Conservation (phyloP, 2,888 invertebrate genomes). For the Podotricha telesiphe region DNA sequence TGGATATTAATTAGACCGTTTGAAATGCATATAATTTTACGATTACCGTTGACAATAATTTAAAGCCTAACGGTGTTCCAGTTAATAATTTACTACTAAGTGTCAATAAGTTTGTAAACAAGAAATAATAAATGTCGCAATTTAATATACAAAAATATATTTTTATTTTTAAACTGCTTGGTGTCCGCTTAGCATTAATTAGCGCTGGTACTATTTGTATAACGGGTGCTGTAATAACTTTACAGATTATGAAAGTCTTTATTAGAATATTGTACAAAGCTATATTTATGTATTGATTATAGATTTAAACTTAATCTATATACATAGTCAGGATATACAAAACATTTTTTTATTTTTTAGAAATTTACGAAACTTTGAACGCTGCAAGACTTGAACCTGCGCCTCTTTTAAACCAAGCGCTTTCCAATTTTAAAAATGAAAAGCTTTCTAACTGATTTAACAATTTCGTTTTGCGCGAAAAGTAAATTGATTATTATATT, state of each 20-base stretch:
- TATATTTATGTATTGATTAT: background rate
- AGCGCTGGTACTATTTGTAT: conserved; percentile 13
- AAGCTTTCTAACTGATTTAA: too few species aligned
- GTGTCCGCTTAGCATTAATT: conserved; percentile 38
- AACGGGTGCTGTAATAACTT: conserved; percentile 24
- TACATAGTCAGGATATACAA: too few species aligned
- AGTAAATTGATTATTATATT: background rate
- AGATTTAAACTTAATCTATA: too few species aligned
- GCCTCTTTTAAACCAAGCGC: too few species aligned
- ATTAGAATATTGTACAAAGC: conserved; percentile 11
- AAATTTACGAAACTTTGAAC: too few species aligned
- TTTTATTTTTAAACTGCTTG: conserved; percentile 33
- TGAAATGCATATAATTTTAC: conserved; percentile 33
- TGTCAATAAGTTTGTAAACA: conserved; percentile 33
- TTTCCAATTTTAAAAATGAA: too few species aligned
- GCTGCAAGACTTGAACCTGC: too few species aligned
- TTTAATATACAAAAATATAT: conserved; percentile 22
- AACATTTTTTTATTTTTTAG: too few species aligned
- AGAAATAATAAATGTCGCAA: conserved; percentile 35
- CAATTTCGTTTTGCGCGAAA: background rate
- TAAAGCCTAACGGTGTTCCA: conserved; percentile 37
- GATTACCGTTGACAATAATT: conserved; percentile 37
- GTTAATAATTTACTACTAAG: conserved; percentile 34
- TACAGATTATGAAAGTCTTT: conserved; percentile 34
- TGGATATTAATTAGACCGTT: conserved; percentile 28